Conservation (phyloP, 2,113 vertebrate species). For the Morone saxatilis region DNA sequence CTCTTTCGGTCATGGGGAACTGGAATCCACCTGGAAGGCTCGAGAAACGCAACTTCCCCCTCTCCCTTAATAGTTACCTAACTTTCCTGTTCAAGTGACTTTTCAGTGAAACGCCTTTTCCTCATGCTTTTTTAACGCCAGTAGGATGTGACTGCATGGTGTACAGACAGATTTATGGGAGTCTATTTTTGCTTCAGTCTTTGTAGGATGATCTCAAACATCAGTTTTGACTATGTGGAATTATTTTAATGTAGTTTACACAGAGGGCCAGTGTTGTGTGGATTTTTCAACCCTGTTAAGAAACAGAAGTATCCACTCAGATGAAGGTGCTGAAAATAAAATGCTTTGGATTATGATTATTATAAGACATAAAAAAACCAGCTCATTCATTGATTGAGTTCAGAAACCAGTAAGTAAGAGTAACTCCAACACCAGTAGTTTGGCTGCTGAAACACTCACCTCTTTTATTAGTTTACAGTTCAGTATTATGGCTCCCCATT, state of each 20-base stretch:
- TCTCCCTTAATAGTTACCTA: constrained; percentile 8
- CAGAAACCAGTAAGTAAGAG: background rate
- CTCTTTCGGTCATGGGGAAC: constrained; percentile 50
- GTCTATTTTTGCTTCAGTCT: background rate
- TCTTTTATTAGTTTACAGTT: background rate
- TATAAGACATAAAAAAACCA: background rate
- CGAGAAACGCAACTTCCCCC: constrained; percentile 6
- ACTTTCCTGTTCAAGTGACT: constrained; percentile 21
- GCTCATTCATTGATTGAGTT: background rate
- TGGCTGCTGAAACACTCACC: background rate
- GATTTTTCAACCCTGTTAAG: constrained; percentile 5
- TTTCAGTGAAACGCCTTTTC: constrained; percentile 32
- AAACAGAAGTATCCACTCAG: constrained; percentile 2
- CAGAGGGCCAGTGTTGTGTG: background rate
- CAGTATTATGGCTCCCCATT: too few species aligned
- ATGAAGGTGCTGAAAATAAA: background rate
- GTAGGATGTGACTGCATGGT: background rate
- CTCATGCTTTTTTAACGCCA: background rate
- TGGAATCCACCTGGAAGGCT: constrained; percentile 67
- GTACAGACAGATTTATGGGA: constrained; percentile 6
- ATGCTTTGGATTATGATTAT: background rate
- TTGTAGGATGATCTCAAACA: background rate
- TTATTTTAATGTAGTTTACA: background rate
- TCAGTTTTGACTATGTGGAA: background rate
- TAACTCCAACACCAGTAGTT: background rate